A percentile compares a stretch with the other conserved stretches of the same genome.
phyloP scores from a whole-genome alignment of 2,797 vertebrate genomes.

The Aeoliscus strigatus region DNA sequence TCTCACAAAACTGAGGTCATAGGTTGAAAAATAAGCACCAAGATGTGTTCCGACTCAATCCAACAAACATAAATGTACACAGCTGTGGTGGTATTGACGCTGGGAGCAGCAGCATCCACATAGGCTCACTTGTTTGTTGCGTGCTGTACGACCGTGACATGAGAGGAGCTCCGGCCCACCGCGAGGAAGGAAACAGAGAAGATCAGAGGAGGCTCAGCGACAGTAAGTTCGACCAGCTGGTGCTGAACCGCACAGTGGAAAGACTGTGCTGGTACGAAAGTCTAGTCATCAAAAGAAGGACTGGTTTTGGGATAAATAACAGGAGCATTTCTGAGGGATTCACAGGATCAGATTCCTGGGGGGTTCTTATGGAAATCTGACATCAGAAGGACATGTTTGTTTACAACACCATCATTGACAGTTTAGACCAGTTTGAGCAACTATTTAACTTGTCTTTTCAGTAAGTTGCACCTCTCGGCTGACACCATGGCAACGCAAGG shows the following conservation, averaged over 20 bases:
- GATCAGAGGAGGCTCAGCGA: too few relatives aligned
- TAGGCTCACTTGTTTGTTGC: too few relatives aligned
- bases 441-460: slow-evolving; percentile 25
- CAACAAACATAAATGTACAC: not conserved
- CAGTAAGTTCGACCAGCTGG: slow-evolving; percentile 55
- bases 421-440: slow-evolving; percentile 4
- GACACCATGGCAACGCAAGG: slow-evolving; percentile 70
- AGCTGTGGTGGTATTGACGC: slow-evolving; percentile 4
- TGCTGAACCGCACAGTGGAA: slow-evolving; percentile 41
- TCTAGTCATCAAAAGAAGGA: slow-evolving; percentile 56
- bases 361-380: slow-evolving; percentile 25
- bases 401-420: too few relatives aligned
- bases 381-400: too few relatives aligned
- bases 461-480: slow-evolving; percentile 54
- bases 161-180: too few relatives aligned
- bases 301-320: slow-evolving; percentile 59
- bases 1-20: slow-evolving; percentile 2
- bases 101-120: too few relatives aligned
- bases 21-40: not conserved
- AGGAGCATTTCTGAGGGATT: slow-evolving; percentile 55
- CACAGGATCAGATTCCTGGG: slow-evolving; percentile 15
- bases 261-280: slow-evolving; percentile 47
- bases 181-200: too few relatives aligned
- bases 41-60: too few relatives aligned
- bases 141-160: too few relatives aligned